These are phyloP conservation scores for Drosophila prolongata DNA, from an alignment of 2,888 invertebrate genomes.

Conservation along the genomic window DNA sequence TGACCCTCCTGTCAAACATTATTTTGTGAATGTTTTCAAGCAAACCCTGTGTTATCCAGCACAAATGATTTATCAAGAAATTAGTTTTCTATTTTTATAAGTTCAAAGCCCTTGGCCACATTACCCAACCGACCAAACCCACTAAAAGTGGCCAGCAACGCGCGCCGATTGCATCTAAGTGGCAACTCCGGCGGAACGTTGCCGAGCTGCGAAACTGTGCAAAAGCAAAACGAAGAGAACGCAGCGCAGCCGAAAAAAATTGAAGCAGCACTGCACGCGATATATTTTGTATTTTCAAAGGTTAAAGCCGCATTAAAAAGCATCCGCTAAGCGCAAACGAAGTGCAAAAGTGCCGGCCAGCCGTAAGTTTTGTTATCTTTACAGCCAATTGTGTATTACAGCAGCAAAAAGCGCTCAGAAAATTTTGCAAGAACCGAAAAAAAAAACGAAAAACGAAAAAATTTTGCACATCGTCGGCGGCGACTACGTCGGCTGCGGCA, in stretches of 20 bases:
- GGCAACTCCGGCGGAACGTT: constrained; percentile 53
- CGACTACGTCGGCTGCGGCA: constrained; percentile 52
- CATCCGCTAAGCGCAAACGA: constrained; percentile 39
- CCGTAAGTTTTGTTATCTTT: constrained; percentile 63
- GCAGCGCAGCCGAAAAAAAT: constrained; percentile 77
- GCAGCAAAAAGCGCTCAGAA: constrained; percentile 36
- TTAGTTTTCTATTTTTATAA: constrained; percentile 32
- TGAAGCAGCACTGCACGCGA: constrained; percentile 80
- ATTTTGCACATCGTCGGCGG: constrained; percentile 76
- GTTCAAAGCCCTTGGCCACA: not conserved
- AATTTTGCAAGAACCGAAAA: constrained; percentile 65
- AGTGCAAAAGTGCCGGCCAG: constrained; percentile 63
- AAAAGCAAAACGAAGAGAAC: constrained; percentile 75
- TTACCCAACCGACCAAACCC: constrained; percentile 15
- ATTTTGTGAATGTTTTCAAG: constrained; percentile 10
- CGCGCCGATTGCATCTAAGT: constrained; percentile 39
- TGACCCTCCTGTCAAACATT: constrained; percentile 14
- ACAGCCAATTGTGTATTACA: constrained; percentile 45
- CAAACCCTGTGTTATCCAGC: constrained; percentile 33
- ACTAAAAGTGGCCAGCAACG: constrained; percentile 28
- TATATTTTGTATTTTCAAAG: constrained; percentile 77
- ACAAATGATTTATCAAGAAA: constrained; percentile 49
- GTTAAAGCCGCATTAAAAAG: constrained; percentile 55
- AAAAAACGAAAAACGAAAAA: constrained; percentile 59
- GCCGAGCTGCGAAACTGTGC: constrained; percentile 51